Percentiles rank a stretch among this genome's conserved stretches.
Evolutionary conservation across 2,888 invertebrate species (phyloP).

Genomic region (Cephonodes hylas): DNA sequence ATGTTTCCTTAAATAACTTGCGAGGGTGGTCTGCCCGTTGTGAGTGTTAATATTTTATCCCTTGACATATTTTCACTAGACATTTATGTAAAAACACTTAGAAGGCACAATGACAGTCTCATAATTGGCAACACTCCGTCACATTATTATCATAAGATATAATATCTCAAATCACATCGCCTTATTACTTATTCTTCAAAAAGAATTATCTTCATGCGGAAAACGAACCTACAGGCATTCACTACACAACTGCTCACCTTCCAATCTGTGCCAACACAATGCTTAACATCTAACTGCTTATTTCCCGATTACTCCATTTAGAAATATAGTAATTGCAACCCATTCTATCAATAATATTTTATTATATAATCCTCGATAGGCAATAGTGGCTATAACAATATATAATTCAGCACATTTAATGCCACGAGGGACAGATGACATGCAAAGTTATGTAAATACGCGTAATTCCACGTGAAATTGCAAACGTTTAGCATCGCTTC

Average conservation of each 20-base stretch:
- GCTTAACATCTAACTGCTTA: too few species aligned
- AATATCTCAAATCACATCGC: too few species aligned
- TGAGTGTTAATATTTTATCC: constrained; percentile 19
- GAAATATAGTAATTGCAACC: not conserved
- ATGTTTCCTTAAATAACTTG: constrained; percentile 67
- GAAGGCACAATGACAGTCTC: not conserved
- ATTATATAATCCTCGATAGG: not conserved
- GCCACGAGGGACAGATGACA: not conserved
- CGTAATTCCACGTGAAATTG: constrained; percentile 41
- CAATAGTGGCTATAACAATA: not conserved
- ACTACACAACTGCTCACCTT: too few species aligned
- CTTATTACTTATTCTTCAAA: too few species aligned
- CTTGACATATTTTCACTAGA: not conserved
- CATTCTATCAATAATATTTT: not conserved
- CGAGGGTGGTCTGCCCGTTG: constrained; percentile 62
- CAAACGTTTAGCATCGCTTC: constrained; percentile 36
- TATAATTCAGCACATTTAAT: constrained; percentile 49
- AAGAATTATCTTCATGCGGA: too few species aligned
- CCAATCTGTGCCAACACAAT: too few species aligned
- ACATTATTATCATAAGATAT: too few species aligned
- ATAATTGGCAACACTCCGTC: too few species aligned
- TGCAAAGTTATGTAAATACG: constrained; percentile 1
- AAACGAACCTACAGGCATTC: too few species aligned
- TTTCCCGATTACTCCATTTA: too few species aligned
- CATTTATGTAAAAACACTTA: not conserved